Conservation (phyloP, 1,140 invertebrate species). For the Drosophila lacteicornis region DNA sequence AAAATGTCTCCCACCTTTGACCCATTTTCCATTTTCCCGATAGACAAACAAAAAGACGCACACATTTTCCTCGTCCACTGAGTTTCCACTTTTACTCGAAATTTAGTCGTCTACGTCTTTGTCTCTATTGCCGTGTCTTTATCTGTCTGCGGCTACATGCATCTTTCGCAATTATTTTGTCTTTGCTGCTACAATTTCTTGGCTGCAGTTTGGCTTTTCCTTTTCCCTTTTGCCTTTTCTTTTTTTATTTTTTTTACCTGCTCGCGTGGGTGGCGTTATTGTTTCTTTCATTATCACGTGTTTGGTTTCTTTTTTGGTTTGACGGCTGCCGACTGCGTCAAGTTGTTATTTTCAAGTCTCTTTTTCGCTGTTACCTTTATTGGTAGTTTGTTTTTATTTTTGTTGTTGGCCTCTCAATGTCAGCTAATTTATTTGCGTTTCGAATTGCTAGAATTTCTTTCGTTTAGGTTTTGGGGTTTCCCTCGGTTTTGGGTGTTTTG, state of each 20-base stretch:
- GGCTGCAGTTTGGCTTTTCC: constrained; percentile 50
- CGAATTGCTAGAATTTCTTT: constrained; percentile 41
- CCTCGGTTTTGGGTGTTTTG: constrained; percentile 5
- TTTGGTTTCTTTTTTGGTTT: constrained; percentile 39
- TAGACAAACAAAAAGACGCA: constrained; percentile 31
- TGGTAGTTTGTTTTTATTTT: constrained; percentile 17
- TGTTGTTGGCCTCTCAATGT: constrained; percentile 51
- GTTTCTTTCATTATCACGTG: constrained; percentile 68
- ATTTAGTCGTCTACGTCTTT: constrained; percentile 58
- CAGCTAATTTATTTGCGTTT: constrained; percentile 66
- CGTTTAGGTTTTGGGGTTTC: constrained; percentile 40
- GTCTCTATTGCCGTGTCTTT: constrained; percentile 14
- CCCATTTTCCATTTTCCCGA: constrained; percentile 40
- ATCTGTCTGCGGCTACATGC: constrained; percentile 28
- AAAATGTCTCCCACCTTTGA: constrained; percentile 60
- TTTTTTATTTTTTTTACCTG: constrained; percentile 42
- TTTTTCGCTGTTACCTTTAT: constrained; percentile 17
- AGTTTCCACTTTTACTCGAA: constrained; percentile 60
- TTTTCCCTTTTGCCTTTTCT: background rate
- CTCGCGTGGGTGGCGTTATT: constrained; percentile 55
- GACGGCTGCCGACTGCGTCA: constrained; percentile 38
- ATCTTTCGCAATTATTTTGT: constrained; percentile 67
- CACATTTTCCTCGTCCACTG: constrained; percentile 30
- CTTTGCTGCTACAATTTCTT: constrained; percentile 55
- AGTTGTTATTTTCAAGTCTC: constrained; percentile 47